phyloP scores from a whole-genome alignment of 2,113 vertebrate genomes.

The Stegostoma tigrinum region DNA sequence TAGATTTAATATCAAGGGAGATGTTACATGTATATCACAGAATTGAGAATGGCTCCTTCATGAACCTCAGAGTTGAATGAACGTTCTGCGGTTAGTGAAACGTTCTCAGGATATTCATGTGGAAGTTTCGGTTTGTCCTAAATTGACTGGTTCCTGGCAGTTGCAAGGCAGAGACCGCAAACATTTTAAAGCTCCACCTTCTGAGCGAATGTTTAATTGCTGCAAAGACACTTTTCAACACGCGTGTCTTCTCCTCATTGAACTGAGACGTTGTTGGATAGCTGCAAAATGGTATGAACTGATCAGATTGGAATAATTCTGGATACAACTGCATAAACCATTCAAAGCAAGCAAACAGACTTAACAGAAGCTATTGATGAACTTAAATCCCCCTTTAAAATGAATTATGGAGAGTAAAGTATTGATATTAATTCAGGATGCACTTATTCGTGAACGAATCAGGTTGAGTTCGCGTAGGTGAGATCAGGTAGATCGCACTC shows the following conservation, averaged over 20 bases:
- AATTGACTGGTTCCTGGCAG: not conserved
- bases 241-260: not conserved
- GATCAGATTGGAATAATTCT: not conserved
- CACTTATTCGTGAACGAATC: not conserved
- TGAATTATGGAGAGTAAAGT: not conserved
- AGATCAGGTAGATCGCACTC: not conserved
- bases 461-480: not conserved
- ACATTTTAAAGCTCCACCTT: not conserved
- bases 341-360: too few relatives aligned
- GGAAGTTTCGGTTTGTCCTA: too few relatives aligned
- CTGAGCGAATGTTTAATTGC: not conserved
- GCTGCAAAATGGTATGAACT: not conserved
- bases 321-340: too few relatives aligned
- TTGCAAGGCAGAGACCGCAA: not conserved
- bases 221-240: not conserved
- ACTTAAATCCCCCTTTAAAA: not conserved
- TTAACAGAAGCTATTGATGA: too few relatives aligned
- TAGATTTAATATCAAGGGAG: too few relatives aligned
- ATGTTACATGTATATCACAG: too few relatives aligned
- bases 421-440: not conserved
- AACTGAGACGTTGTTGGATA: not conserved
- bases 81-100: too few relatives aligned
- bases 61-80: too few relatives aligned
- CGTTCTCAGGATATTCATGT: too few relatives aligned
- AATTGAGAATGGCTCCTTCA: too few relatives aligned